phyloP scores from a whole-genome alignment of 2,113 vertebrate genomes.

The Uropsilus gracilis region DNA sequence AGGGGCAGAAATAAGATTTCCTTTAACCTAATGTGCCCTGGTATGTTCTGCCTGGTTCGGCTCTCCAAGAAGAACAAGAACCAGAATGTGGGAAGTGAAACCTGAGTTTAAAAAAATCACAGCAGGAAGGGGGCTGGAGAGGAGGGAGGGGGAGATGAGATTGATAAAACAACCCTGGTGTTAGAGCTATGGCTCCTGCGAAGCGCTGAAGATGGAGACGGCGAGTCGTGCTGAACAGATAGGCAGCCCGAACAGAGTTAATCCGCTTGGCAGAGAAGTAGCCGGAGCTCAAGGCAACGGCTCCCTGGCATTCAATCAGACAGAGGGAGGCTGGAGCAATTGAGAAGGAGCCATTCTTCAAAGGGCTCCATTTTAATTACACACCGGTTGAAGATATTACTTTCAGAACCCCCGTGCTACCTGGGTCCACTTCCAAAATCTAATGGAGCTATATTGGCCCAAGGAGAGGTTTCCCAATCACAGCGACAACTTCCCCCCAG shows the following conservation, averaged over 20 bases:
- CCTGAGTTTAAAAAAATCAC: background rate
- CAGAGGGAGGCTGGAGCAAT: slow-evolving; percentile 72
- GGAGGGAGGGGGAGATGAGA: background rate
- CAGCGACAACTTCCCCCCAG: slow-evolving; percentile 73
- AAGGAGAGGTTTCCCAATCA: slow-evolving; percentile 79
- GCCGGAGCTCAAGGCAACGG: slow-evolving; percentile 39
- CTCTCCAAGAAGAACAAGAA: slow-evolving; percentile 37
- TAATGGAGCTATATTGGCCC: slow-evolving; percentile 82
- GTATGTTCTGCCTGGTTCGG: background rate
- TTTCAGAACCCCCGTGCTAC: slow-evolving; percentile 70
- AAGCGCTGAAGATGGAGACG: background rate
- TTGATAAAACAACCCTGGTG: background rate
- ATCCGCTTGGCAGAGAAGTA: slow-evolving; percentile 21
- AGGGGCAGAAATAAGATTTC: slow-evolving; percentile 43
- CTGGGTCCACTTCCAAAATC: slow-evolving; percentile 82
- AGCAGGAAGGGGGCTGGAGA: background rate
- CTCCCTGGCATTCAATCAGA: slow-evolving; percentile 68
- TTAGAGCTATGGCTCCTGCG: background rate
- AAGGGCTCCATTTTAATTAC: slow-evolving; percentile 84
- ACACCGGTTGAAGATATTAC: slow-evolving; percentile 74
- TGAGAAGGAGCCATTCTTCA: slow-evolving; percentile 70
- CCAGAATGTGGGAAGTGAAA: slow-evolving; percentile 53
- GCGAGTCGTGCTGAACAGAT: background rate
- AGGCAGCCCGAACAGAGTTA: background rate
- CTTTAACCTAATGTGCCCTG: slow-evolving; percentile 45